A percentile compares a stretch with the other conserved stretches of the same genome.
Conservation (phyloP, 92 coral and sea anemone species). For the Hydrozoanthus gracilis region DNA sequence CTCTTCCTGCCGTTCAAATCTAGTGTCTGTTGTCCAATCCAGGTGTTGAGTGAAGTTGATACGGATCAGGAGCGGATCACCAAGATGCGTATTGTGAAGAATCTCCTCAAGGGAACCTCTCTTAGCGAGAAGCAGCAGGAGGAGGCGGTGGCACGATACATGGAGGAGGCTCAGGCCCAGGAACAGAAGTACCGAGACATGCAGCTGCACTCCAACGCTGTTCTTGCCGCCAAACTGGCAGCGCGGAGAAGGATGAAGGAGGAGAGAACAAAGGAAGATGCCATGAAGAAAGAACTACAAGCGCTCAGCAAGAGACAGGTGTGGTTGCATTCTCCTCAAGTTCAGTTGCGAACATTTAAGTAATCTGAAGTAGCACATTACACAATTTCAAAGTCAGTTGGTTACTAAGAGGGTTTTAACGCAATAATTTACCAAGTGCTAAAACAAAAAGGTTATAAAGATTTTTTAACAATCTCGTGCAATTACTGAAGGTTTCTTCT, state of each 20-base stretch:
- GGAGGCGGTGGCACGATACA: constrained; percentile 68
- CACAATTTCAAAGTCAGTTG: too few relatives aligned
- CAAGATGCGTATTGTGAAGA: constrained; percentile 61
- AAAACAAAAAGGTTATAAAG: too few relatives aligned
- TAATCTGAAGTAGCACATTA: too few relatives aligned
- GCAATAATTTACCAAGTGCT: too few relatives aligned
- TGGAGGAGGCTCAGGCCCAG: constrained; percentile 82
- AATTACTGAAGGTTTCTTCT: too few relatives aligned
- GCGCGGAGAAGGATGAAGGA: constrained; percentile 93
- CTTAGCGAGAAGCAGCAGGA: constrained; percentile 84
- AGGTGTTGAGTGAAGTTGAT: constrained; percentile 75
- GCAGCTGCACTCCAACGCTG: constrained; percentile 81
- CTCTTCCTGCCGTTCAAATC: not conserved
- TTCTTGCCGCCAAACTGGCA: constrained; percentile 93
- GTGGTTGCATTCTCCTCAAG: not conserved
- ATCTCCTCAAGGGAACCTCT: constrained; percentile 71
- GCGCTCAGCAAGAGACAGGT: constrained; percentile 94
- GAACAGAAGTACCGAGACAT: constrained; percentile 71
- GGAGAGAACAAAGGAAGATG: constrained; percentile 81
- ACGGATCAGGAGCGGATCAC: constrained; percentile 67
- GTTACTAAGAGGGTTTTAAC: too few relatives aligned
- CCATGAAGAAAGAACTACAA: constrained; percentile 87
- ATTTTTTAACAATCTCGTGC: too few relatives aligned
- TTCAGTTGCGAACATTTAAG: too few relatives aligned
- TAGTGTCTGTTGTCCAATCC: not conserved